Percentiles rank a stretch among this genome's conserved stretches.
Evolutionary conservation across 2,797 vertebrate genomes (phyloP).

Genomic region (Cossypha niveicapilla): DNA sequence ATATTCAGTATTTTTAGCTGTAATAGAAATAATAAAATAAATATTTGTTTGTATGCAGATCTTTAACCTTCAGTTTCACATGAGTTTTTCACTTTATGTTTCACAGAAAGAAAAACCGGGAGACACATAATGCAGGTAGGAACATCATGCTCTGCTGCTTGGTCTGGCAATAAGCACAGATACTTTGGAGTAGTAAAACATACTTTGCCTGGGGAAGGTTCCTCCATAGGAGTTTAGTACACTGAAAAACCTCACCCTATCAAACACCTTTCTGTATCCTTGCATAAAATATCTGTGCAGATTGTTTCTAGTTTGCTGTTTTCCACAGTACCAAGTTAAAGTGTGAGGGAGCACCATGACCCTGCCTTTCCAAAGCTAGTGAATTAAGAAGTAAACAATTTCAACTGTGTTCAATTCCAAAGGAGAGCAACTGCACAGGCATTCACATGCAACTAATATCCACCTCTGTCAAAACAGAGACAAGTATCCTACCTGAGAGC

Average conservation of each 20-base stretch:
- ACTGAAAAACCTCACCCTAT: neutral
- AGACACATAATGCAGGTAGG: constrained; percentile 96
- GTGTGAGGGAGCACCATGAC: neutral
- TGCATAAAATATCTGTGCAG: neutral
- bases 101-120: constrained; percentile 96
- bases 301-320: neutral
- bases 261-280: neutral
- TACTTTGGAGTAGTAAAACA: neutral
- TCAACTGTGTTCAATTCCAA: neutral
- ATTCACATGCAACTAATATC: neutral
- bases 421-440: neutral
- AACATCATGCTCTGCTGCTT: neutral
- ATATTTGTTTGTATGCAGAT: neutral
- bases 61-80: constrained; percentile 3
- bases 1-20: neutral
- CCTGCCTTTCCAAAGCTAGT: neutral
- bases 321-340: neutral
- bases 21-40: neutral
- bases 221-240: neutral
- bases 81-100: constrained; percentile 15
- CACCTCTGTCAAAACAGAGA: neutral
- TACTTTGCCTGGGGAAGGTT: neutral
- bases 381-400: neutral
- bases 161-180: neutral
- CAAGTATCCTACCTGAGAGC: neutral